Base-by-base conservation (phyloP, 2,113 vertebrate genomes). In the Kryptolebias marmoratus region DNA sequence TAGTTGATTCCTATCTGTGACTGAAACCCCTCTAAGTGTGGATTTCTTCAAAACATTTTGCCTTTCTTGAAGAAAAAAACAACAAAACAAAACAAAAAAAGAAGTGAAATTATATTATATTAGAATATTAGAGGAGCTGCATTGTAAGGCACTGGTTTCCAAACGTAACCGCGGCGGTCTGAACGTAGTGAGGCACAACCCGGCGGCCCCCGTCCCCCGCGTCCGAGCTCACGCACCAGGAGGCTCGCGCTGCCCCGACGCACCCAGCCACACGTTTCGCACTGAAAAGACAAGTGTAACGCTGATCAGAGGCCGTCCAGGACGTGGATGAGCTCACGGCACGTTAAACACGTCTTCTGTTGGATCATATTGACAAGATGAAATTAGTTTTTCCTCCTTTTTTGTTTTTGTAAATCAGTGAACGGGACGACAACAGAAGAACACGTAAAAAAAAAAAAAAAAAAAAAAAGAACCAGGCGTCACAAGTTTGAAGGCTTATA, bases 401-500 rank as follows among this genome's bases (percentile, higher is more conserved):
- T 15, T 31, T 77, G 67, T 73, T 48, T 42, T 42, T 36, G 3
- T 4, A 36, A 42, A 65, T 73, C 56, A 61, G 49, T 78, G 64
- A 89, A 71, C 45, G 53, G 75, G 77, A 83, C 83, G 77, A 48
- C 57, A 61, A 48, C 57, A 61, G 79, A 83, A 69, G 53, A 52
- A 76, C 32, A 76, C 73, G 79, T 68, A 84, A 87, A 87, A 87
- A 80, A 83, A 68, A 48, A 50, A 76, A 31, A 77, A 76, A 31
- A 77, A 76, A 77, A 65, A 85, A 87, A 87, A 87, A 68, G 72
- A 56, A 22, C 73, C 78, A 67, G 77, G 81, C 49, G 84, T 87
- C 86, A 79, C 69, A 85, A 83, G 87, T 72, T 22, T 80, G 82
- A 91, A 88, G 71, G 80, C 83, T 89, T 90, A 89, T 89, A 90